phyloP scores from a whole-genome alignment of 2,888 invertebrate species.

The Pristionchus maxplancki region DNA sequence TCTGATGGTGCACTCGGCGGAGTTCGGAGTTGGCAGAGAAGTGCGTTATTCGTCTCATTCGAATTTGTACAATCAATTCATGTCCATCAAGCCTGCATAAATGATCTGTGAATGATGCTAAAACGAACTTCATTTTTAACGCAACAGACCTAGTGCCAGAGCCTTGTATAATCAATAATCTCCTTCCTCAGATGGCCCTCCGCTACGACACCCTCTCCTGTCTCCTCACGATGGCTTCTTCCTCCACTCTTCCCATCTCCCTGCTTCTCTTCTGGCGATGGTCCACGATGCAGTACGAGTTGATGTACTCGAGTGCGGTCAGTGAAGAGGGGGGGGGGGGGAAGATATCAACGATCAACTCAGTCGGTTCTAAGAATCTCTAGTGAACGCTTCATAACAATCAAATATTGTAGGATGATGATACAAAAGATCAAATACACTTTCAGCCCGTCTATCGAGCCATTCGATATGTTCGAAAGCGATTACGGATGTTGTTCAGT shows the following conservation, averaged over 20 bases:
- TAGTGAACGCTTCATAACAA: too few species aligned
- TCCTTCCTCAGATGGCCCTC: not conserved
- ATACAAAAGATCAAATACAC: not conserved
- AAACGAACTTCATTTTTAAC: too few species aligned
- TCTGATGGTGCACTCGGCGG: not conserved
- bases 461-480: not conserved
- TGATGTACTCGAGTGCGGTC: constrained; percentile 8
- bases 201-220: not conserved
- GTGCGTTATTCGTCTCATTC: not conserved
- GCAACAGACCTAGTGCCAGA: too few species aligned
- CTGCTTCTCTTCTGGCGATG: not conserved
- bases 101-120: too few species aligned
- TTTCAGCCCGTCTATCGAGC: not conserved
- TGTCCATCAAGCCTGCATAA: not conserved
- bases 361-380: too few species aligned
- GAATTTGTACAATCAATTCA: not conserved
- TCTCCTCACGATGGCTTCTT: not conserved
- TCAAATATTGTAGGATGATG: too few species aligned
- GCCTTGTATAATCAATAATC: not conserved
- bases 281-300: not conserved
- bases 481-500: not conserved
- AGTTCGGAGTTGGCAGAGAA: not conserved
- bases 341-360: not conserved
- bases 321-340: too few species aligned
- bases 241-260: not conserved